Evolutionary conservation across 2,797 vertebrate genomes (phyloP).

Genomic region (Miichthys miiuy): DNA sequence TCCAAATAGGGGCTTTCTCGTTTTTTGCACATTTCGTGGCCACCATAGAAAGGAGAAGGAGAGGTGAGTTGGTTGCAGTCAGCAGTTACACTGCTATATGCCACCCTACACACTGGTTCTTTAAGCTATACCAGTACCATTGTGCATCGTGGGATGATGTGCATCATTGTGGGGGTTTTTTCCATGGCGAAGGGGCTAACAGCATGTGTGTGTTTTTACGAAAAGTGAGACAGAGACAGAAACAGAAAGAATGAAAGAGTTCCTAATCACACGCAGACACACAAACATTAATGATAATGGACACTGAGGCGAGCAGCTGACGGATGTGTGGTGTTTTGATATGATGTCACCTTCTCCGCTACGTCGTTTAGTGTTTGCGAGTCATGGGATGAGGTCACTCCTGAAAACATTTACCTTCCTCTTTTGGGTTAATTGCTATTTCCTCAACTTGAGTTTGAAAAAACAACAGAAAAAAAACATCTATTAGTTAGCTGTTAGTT

Average conservation of each 20-base stretch:
- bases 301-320: neutral
- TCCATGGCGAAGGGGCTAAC: neutral
- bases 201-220: neutral
- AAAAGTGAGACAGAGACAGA: neutral
- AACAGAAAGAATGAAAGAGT: neutral
- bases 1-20: too few species aligned
- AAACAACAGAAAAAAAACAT: conserved; percentile 17
- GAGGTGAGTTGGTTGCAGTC: too few species aligned
- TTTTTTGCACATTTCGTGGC: too few species aligned
- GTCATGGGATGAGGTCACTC: conserved; percentile 44
- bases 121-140: neutral
- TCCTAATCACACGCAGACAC: neutral
- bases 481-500: neutral
- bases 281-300: neutral
- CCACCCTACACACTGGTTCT: too few species aligned
- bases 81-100: too few species aligned
- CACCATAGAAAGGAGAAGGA: too few species aligned
- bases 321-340: conserved; percentile 26
- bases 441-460: conserved; percentile 29
- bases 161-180: neutral
- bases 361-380: neutral
- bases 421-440: conserved; percentile 13
- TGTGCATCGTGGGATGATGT: neutral
- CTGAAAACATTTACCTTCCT: conserved; percentile 52
- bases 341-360: conserved; percentile 44